Evolutionary conservation across 2,797 vertebrate genomes (phyloP).

Genomic region (Dermochelys coriacea): DNA sequence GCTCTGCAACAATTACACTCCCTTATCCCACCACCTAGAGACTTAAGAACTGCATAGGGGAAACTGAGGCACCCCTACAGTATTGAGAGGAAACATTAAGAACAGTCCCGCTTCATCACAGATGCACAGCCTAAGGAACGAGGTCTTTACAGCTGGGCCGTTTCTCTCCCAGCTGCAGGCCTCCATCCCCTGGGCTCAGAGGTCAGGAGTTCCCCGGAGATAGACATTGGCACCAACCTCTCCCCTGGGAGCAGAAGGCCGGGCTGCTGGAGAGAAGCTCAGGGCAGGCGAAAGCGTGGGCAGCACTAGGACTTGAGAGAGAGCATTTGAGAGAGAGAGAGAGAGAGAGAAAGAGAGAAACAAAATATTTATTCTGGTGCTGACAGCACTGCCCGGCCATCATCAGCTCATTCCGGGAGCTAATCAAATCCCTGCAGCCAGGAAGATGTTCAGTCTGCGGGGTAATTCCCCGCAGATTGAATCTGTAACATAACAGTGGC

Average conservation of each 20-base stretch:
- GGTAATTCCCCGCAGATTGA: constrained; percentile 60
- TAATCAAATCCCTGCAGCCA: constrained; percentile 60
- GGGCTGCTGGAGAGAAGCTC: neutral
- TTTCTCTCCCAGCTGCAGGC: neutral
- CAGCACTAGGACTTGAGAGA: neutral
- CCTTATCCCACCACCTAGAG: no score
- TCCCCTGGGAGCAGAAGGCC: neutral
- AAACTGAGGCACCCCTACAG: no score
- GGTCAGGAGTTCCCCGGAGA: neutral
- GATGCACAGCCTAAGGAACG: no score
- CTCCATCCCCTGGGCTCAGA: neutral
- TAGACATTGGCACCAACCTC: neutral
- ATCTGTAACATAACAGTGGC: neutral
- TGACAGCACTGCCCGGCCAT: neutral
- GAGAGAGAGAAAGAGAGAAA: neutral
- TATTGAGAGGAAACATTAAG: no score
- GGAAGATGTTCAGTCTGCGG: constrained; percentile 55
- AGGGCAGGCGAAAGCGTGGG: neutral
- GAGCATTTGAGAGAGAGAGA: neutral
- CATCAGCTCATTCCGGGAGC: constrained; percentile 51
- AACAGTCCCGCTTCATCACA: no score
- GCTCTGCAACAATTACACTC: no score
- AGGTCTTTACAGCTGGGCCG: no score
- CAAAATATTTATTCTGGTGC: neutral
- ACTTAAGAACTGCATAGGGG: no score